Conservation (phyloP, 53 echinoderm and acorn worm species). For the Arbacia lixula region DNA sequence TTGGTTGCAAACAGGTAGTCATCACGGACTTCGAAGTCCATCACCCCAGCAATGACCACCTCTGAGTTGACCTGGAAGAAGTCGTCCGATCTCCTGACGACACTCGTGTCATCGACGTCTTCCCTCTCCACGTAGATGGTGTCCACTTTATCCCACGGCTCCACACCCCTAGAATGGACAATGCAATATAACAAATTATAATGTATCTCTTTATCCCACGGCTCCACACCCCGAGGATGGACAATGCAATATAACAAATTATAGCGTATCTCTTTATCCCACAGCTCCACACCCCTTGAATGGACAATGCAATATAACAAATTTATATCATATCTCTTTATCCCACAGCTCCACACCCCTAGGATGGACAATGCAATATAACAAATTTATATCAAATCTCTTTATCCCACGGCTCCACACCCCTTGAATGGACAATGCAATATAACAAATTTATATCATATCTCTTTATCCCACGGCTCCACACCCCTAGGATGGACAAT, state of each 20-base stretch:
- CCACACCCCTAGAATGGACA: slow-evolving; percentile 73
- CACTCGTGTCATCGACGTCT: slow-evolving; percentile 59
- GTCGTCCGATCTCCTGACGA: slow-evolving; percentile 83
- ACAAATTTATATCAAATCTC: background rate
- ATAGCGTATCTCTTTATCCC: background rate
- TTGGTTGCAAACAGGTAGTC: slow-evolving; percentile 92
- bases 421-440: slow-evolving; percentile 62
- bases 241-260: background rate
- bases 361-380: background rate
- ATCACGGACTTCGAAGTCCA: slow-evolving; percentile 89
- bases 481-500: slow-evolving; percentile 71
- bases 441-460: background rate
- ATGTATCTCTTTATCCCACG: background rate
- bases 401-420: slow-evolving; percentile 69
- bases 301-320: background rate
- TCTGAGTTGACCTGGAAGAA: slow-evolving; percentile 73
- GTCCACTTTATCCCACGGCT: slow-evolving; percentile 68
- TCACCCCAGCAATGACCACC: slow-evolving; percentile 56
- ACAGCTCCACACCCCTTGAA: slow-evolving; percentile 73
- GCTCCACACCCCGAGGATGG: slow-evolving; percentile 72
- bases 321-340: background rate
- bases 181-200: background rate
- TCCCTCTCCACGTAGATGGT: slow-evolving; percentile 82
- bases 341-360: slow-evolving; percentile 73
- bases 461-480: background rate